Evolutionary conservation across 2,797 vertebrate species (phyloP).

Genomic region (Pseudochromis fuscus): DNA sequence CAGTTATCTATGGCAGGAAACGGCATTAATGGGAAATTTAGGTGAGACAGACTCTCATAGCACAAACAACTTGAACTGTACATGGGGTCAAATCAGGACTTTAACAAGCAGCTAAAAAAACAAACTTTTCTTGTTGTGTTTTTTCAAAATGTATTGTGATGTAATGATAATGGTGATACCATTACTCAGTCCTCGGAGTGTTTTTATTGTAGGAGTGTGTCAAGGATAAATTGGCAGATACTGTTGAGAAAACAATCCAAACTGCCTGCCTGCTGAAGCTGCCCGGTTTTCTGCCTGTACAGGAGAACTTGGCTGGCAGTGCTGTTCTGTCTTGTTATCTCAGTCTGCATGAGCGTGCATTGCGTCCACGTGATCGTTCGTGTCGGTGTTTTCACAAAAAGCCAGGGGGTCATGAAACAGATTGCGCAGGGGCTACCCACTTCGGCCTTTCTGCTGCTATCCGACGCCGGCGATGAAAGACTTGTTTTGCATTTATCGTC

Average conservation of each 20-base stretch:
- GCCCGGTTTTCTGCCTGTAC: constrained; percentile 53
- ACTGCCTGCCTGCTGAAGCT: constrained; percentile 43
- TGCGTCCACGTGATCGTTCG: constrained; percentile 32
- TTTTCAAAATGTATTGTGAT: constrained; percentile 30
- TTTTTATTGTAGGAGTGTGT: constrained; percentile 52
- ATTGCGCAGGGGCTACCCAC: constrained; percentile 62
- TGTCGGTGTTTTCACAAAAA: constrained; percentile 57
- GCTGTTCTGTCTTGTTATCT: constrained; percentile 55
- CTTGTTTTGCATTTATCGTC: constrained; percentile 31
- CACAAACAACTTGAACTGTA: constrained; percentile 29
- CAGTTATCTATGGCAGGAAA: constrained; percentile 69
- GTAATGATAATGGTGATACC: constrained; percentile 35
- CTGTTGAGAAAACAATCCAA: constrained; percentile 58
- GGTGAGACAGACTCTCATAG: constrained; percentile 32
- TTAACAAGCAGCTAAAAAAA: constrained; percentile 17
- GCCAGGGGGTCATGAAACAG: constrained; percentile 76
- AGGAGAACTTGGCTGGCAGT: constrained; percentile 64
- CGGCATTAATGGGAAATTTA: constrained; percentile 53
- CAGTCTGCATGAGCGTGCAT: constrained; percentile 12
- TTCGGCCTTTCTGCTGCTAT: constrained; percentile 56
- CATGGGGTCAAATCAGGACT: constrained; percentile 23
- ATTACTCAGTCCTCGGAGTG: constrained; percentile 38
- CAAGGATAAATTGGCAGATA: constrained; percentile 52
- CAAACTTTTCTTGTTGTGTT: not conserved
- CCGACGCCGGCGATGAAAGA: constrained; percentile 52